Conservation (phyloP, 35 echinoderm and acorn worm genomes). For the Ophiothrix spiculata region DNA sequence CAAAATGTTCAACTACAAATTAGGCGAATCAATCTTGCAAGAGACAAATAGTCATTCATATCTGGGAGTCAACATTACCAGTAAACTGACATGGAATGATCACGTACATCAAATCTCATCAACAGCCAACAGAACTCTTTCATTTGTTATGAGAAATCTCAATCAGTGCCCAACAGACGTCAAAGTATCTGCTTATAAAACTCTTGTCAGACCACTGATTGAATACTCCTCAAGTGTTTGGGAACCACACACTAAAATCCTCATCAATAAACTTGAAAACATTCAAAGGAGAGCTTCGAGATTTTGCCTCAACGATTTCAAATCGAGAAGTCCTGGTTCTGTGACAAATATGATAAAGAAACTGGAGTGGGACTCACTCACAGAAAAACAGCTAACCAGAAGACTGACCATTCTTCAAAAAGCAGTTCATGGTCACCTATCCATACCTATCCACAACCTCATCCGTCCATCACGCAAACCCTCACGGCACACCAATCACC, state of each 20-base stretch:
- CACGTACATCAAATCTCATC: slow-evolving; percentile 1
- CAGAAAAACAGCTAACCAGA: neutral
- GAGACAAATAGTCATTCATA: neutral
- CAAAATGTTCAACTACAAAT: neutral
- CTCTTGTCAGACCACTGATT: slow-evolving; percentile 32
- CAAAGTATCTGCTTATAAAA: slow-evolving; percentile 36
- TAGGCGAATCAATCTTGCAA: neutral
- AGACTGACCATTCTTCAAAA: neutral
- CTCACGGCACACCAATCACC: neutral
- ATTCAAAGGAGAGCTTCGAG: slow-evolving; percentile 2
- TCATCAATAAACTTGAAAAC: neutral
- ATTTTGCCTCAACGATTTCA: neutral
- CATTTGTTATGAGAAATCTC: slow-evolving; percentile 28
- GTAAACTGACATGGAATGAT: neutral
- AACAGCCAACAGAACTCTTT: slow-evolving; percentile 25
- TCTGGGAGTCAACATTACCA: neutral
- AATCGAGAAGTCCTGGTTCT: neutral
- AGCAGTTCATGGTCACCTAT: slow-evolving; percentile 4
- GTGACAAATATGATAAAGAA: slow-evolving; percentile 24
- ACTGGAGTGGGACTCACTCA: slow-evolving; percentile 14
- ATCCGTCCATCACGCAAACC: neutral
- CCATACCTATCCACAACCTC: neutral
- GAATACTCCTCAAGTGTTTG: slow-evolving; percentile 29
- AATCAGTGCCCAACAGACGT: neutral
- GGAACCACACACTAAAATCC: slow-evolving; percentile 14